Base-by-base conservation (phyloP, 2,888 invertebrate genomes). In the Lottia scabra region DNA sequence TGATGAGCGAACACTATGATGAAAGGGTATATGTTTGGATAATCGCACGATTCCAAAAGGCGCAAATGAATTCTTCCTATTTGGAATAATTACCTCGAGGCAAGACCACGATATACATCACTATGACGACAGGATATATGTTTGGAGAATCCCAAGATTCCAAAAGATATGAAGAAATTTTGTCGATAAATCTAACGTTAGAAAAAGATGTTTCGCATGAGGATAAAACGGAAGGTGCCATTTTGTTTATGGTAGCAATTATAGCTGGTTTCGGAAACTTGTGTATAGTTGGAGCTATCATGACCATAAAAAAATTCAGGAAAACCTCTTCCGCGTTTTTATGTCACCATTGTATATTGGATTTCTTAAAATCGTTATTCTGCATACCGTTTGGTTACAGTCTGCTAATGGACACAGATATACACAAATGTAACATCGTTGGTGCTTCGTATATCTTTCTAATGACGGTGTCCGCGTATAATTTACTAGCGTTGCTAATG, bases 401-500 rank as follows among this genome's bases (percentile, higher is more conserved):
- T 63, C 75, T 87, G 62, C 75, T 87, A 23, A 75, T 79, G 19
- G 74, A 78, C 8, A 65, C 75, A 10, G 79, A 78, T 30, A 84
- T 84, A 6, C 78, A 81, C 5, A 80, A 80, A 70, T 96, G 96
- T 88, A 94, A 95, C 26, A 91, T 96, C 77, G 94, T 96, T 66
- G 96, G 96, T 89, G 96, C 95, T 8, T 95, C 95, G 13, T 96
- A 96, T 90, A 92, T 96, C 68, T 92, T 96, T 78, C 91, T 96
- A 86, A 95, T 96, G 84, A 96, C 96, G 65, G 95, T 96, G 68
- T 95, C 96, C 68, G 95, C 96, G 67, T 95, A 96, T 87, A 96
- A 96, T 90, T 94, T 96, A 93, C 92, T 96, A 79, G 89, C 87
- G 0, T 81, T 89, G 15, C 84, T 87, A n/a, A 84, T 89, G 63